Evolutionary conservation across 1,140 invertebrate species (phyloP).

Genomic region (Drosophila leontia): DNA sequence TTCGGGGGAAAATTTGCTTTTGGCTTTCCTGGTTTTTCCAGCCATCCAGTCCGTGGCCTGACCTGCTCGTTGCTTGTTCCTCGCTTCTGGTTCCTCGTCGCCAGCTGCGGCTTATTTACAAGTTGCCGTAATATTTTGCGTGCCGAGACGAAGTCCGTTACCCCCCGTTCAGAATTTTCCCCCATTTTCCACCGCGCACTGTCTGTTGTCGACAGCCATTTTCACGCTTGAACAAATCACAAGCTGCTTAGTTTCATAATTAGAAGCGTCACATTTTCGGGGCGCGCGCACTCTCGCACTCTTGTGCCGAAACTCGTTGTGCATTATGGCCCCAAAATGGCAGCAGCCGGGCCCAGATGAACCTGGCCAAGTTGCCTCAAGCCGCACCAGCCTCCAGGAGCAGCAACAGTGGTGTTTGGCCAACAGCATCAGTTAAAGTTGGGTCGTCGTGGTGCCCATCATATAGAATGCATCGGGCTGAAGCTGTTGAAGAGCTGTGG

Average conservation of each 20-base stretch:
- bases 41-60: slow-evolving; percentile 38
- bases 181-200: slow-evolving; percentile 1
- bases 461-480: slow-evolving; percentile 42
- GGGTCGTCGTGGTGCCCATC: neutral
- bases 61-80: slow-evolving; percentile 39
- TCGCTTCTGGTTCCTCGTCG: slow-evolving; percentile 25
- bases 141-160: slow-evolving; percentile 50
- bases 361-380: slow-evolving; percentile 40
- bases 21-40: slow-evolving; percentile 66
- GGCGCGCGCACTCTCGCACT: slow-evolving; percentile 51
- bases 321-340: slow-evolving; percentile 69
- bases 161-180: neutral
- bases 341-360: slow-evolving; percentile 37
- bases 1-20: slow-evolving; percentile 75
- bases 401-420: slow-evolving; percentile 27
- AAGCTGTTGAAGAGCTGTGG: slow-evolving; percentile 2
- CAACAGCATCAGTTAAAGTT: slow-evolving; percentile 43
- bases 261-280: slow-evolving; percentile 82
- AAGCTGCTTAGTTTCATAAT: slow-evolving; percentile 84
- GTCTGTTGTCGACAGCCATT: slow-evolving; percentile 80
- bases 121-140: slow-evolving; percentile 83
- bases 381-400: slow-evolving; percentile 10
- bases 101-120: slow-evolving; percentile 83
- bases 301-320: slow-evolving; percentile 67
- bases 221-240: slow-evolving; percentile 83